Evolutionary conservation across 2,113 vertebrate genomes (phyloP), one percentile per base, ranked within the genome.

Genomic region (Larimichthys crocea): DNA sequence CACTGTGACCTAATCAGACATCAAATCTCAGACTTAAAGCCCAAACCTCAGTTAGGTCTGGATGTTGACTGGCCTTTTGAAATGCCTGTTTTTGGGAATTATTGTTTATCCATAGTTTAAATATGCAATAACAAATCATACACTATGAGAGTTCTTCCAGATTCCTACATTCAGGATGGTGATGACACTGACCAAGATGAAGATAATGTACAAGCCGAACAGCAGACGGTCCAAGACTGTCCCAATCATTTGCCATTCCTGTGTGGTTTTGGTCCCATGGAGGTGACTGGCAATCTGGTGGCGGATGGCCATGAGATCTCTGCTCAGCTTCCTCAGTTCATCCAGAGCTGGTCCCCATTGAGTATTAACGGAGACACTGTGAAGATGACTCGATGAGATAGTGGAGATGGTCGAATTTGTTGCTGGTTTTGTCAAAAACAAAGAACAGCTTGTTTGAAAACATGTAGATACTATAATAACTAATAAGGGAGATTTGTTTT

Each of bases 161-260:
- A 20, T 31, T 93, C 93, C 94, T 74, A 95, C 79, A 1, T 67
- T 16, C 2, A 79, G 64, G 48, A 95, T 92, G 74, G 86, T 83
- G 72, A 93, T 68, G 70, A 92, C 91, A 84, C 92, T 94, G 65
- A 78, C 59, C 0, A 12, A 1, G 14, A 94, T 86, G 82, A 94
- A 94, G 76, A 93, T 0, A 3, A 86, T 31, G 67, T 95, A 95
- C 22, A 91, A 16, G 52, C 59, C 20, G 2, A 95, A 93, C 48
- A 95, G 86, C 22, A 94, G 49, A 0, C 93, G 88, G 61, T 95
- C 94, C 0, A 94, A 71, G 53, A 95, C 88, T 4, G 79, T 61
- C 26, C 91, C 88, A 0, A 93, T 80, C 89, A 82, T 88, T 26
- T 79, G 42, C 92, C 94, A 95, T 20, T 94, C 94, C 62, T 93